phyloP scores from a whole-genome alignment of 2,888 invertebrate genomes.

The Cremastobaeus sp. region DNA sequence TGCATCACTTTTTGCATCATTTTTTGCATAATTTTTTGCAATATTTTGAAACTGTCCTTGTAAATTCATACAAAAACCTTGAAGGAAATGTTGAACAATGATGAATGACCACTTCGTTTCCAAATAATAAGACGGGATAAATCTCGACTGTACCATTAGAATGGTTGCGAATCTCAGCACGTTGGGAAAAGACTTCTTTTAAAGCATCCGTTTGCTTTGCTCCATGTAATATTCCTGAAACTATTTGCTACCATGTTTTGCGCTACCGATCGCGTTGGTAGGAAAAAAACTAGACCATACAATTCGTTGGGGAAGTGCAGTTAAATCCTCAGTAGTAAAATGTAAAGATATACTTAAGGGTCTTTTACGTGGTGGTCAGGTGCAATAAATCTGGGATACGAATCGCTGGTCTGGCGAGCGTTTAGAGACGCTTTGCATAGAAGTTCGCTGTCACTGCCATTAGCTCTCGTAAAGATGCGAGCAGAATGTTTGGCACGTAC shows the following conservation, averaged over 20 bases:
- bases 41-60: too few relatives aligned
- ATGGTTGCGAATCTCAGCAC: too few relatives aligned
- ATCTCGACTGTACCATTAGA: too few relatives aligned
- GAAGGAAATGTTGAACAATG: too few relatives aligned
- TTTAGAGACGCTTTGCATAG: conserved; percentile 47
- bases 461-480: conserved; percentile 54
- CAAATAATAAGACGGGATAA: too few relatives aligned
- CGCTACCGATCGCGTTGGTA: conserved; percentile 1
- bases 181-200: too few relatives aligned
- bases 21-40: too few relatives aligned
- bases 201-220: too few relatives aligned
- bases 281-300: background rate
- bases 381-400: conserved; percentile 42
- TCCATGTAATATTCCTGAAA: too few relatives aligned
- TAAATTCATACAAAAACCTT: too few relatives aligned
- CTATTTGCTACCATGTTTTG: background rate
- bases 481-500: conserved; percentile 59
- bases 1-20: too few relatives aligned
- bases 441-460: conserved; percentile 58
- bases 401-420: conserved; percentile 13
- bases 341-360: conserved; percentile 27
- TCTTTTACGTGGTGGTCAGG: conserved; percentile 16
- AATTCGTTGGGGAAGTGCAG: background rate
- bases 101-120: too few relatives aligned
- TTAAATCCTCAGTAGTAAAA: conserved; percentile 1